phyloP scores from a whole-genome alignment of 2,113 vertebrate genomes.

The Myrmophylax atrothorax region DNA sequence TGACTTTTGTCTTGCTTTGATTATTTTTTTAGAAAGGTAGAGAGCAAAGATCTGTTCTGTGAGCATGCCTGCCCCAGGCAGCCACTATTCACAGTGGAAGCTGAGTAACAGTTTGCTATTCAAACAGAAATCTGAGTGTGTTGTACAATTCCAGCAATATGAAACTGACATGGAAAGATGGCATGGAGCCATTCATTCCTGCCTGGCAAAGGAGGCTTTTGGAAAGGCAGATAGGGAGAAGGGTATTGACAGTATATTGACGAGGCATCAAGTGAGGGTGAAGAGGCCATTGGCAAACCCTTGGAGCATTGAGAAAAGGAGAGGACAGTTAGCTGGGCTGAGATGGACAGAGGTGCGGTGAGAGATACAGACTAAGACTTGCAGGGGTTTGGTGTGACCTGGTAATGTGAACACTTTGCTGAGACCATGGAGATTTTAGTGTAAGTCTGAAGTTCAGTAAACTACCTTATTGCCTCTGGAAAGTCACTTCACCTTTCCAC shows the following conservation, averaged over 20 bases:
- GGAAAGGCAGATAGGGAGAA: background rate
- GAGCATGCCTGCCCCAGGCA: conserved; percentile 28
- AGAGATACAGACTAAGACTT: background rate
- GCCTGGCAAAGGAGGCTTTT: background rate
- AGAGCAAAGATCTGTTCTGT: conserved; percentile 37
- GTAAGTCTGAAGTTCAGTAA: background rate
- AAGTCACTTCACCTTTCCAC: background rate
- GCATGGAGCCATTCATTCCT: background rate
- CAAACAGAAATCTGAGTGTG: conserved; percentile 38
- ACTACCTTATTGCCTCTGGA: background rate
- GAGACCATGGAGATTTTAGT: background rate
- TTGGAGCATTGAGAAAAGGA: background rate
- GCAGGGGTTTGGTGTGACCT: background rate
- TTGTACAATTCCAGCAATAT: background rate
- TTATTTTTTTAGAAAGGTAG: conserved; percentile 50
- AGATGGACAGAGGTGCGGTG: background rate
- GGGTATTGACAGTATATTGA: background rate
- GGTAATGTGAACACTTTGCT: background rate
- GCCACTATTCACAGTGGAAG: conserved; percentile 40
- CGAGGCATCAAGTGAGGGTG: background rate
- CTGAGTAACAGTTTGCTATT: conserved; percentile 44
- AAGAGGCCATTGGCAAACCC: background rate
- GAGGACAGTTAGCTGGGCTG: background rate
- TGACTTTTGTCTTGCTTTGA: conserved; percentile 49
- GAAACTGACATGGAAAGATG: background rate